These are phyloP conservation scores for Gallinago media DNA, from an alignment of 2,113 vertebrate species.

Conservation along the genomic window DNA sequence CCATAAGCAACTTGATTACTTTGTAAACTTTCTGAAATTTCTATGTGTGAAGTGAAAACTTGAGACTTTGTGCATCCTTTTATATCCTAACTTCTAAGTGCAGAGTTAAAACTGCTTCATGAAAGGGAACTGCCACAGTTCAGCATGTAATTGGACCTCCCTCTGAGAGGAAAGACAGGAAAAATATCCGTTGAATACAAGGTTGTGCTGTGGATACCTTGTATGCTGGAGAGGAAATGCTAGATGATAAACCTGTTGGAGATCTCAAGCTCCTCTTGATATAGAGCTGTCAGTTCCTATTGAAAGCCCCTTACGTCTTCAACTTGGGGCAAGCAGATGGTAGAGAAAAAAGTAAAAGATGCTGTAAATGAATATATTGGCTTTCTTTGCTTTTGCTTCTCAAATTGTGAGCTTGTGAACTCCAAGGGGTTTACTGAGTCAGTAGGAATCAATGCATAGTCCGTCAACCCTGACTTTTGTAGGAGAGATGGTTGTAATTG, in stretches of 20 bases:
- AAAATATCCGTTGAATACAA: not conserved
- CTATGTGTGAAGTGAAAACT: not conserved
- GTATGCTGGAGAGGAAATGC: not conserved
- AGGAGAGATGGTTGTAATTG: not conserved
- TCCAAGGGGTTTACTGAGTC: not conserved
- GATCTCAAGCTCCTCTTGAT: not conserved
- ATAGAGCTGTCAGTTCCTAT: not conserved
- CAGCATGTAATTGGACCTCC: not conserved
- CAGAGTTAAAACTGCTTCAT: not conserved
- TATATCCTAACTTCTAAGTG: not conserved
- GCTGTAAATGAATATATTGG: not conserved
- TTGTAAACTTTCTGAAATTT: not conserved
- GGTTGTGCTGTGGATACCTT: not conserved
- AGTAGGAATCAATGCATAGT: not conserved
- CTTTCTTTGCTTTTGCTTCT: not conserved
- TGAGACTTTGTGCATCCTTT: not conserved
- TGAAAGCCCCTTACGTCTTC: not conserved
- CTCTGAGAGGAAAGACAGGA: not conserved
- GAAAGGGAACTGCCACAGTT: not conserved
- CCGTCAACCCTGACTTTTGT: not conserved
- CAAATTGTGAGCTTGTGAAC: not conserved
- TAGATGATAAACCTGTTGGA: not conserved
- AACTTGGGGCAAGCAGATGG: not conserved
- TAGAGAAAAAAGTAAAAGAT: not conserved
- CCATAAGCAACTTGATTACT: not conserved